Evolutionary conservation across 2,888 invertebrate species (phyloP).

Genomic region (Calliphora vomitoria): DNA sequence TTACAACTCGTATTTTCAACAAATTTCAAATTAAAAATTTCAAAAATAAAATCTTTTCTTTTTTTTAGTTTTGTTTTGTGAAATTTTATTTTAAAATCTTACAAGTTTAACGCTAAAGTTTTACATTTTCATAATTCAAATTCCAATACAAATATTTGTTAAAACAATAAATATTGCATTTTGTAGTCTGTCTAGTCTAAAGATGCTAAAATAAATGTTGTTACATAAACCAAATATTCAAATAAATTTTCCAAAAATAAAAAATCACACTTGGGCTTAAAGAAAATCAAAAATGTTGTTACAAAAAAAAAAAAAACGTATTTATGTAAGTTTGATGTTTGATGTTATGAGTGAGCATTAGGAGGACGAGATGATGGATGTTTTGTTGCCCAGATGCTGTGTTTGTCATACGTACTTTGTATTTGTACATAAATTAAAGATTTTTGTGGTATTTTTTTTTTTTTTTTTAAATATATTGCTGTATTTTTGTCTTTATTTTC

Average conservation of each 20-base stretch:
- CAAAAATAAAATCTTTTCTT: not conserved
- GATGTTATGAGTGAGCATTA: not conserved
- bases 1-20: not conserved
- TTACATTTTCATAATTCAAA: constrained; percentile 3
- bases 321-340: not conserved
- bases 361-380: not conserved
- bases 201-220: too few species aligned
- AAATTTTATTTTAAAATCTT: constrained; percentile 10
- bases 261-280: too few species aligned
- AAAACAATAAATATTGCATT: not conserved
- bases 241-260: too few species aligned
- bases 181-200: not conserved
- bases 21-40: not conserved
- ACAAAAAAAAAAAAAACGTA: too few species aligned
- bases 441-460: constrained; percentile 35
- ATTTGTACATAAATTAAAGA: constrained; percentile 60
- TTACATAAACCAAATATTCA: too few species aligned
- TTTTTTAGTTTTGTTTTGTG: not conserved
- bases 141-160: not conserved
- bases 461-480: constrained; percentile 68
- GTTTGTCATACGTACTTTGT: constrained; percentile 39
- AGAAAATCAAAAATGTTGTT: too few species aligned
- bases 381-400: not conserved
- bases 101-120: not conserved
- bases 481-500: constrained; percentile 70